Conservation (phyloP, 2,797 vertebrate genomes). For the Cossypha heuglini region DNA sequence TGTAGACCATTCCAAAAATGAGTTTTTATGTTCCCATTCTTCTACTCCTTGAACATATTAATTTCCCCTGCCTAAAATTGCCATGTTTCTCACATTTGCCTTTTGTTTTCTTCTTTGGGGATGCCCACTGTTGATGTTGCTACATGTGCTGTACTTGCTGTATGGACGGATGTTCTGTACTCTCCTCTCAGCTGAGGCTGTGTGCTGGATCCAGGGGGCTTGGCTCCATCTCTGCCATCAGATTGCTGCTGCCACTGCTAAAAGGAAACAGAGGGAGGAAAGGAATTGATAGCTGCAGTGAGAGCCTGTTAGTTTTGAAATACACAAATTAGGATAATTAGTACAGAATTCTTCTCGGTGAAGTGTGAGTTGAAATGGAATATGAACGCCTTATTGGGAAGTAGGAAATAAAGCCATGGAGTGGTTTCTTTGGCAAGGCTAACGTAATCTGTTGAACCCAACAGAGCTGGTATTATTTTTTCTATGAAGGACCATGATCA, state of each 20-base stretch:
- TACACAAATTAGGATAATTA: not conserved
- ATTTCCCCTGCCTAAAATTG: not conserved
- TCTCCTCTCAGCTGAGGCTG: not conserved
- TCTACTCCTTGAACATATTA: not conserved
- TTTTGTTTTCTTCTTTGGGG: not conserved
- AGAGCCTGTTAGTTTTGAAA: not conserved
- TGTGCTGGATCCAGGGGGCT: not conserved
- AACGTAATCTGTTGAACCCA: not conserved
- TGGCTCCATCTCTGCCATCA: not conserved
- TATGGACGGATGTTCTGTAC: not conserved
- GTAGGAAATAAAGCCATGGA: not conserved
- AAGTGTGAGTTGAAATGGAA: not conserved
- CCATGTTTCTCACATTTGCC: not conserved
- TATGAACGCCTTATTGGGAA: not conserved
- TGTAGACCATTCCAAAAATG: not conserved
- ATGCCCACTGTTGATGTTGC: not conserved
- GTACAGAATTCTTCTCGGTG: not conserved
- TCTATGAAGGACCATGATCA: not conserved
- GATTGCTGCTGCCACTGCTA: not conserved
- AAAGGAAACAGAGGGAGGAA: not conserved
- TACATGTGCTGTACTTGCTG: not conserved
- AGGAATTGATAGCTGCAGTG: not conserved
- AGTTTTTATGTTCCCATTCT: not conserved
- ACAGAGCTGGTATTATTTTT: not conserved
- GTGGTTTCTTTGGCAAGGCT: not conserved